Conservation (phyloP, 2,797 vertebrate species). For the Liasis olivaceus region DNA sequence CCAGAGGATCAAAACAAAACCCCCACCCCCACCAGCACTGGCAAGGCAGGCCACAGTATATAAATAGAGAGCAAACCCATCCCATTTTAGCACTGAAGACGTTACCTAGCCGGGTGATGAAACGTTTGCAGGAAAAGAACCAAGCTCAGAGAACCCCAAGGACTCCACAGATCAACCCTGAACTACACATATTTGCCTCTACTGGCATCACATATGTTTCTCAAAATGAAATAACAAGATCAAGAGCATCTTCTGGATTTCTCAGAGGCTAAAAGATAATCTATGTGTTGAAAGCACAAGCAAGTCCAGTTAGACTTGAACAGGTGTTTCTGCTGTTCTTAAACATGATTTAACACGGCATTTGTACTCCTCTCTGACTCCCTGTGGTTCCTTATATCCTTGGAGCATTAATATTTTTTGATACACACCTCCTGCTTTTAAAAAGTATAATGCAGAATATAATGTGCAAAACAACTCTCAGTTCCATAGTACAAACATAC, state of each 20-base stretch:
- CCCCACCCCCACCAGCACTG: too few relatives aligned
- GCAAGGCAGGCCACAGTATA: too few relatives aligned
- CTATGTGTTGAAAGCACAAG: conserved; percentile 8
- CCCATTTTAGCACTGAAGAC: too few relatives aligned
- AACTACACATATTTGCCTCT: neutral
- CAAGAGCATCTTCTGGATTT: conserved; percentile 1
- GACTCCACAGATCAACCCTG: too few relatives aligned
- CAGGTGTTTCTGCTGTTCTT: neutral
- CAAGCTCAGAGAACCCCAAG: too few relatives aligned
- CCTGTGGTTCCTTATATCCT: too few relatives aligned
- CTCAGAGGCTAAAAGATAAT: conserved; percentile 5
- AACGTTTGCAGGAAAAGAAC: too few relatives aligned
- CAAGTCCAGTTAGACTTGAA: neutral
- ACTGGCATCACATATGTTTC: neutral
- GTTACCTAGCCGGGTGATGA: too few relatives aligned
- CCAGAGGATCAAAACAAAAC: too few relatives aligned
- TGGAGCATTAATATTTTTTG: too few relatives aligned
- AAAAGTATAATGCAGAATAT: neutral
- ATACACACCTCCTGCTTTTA: neutral
- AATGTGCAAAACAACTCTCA: neutral
- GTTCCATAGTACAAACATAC: neutral
- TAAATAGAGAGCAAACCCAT: too few relatives aligned
- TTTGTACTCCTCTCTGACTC: neutral
- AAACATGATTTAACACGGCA: neutral
- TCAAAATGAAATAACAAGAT: neutral